Evolutionary conservation across 2,113 vertebrate species (phyloP).

Genomic region (Spilogale gracilis): DNA sequence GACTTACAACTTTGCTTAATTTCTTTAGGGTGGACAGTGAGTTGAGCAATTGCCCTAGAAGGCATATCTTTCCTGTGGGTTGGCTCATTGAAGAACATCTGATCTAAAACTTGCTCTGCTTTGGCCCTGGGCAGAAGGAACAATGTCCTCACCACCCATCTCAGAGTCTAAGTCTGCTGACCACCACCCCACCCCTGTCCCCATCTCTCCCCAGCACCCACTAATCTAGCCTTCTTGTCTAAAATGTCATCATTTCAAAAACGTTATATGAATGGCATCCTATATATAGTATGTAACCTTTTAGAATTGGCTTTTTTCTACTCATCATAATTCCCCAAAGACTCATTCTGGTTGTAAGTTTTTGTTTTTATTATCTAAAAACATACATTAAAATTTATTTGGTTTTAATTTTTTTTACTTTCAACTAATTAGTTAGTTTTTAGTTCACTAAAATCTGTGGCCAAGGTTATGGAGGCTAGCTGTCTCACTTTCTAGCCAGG

Average conservation of each 20-base stretch:
- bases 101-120: not conserved
- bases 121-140: not conserved
- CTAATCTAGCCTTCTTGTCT: not conserved
- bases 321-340: not conserved
- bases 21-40: not conserved
- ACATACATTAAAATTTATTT: not conserved
- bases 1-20: not conserved
- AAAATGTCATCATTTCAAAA: not conserved
- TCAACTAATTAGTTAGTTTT: not conserved
- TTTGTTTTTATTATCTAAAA: slow-evolving; percentile 31
- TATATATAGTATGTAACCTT: not conserved
- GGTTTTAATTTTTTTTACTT: not conserved
- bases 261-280: not conserved
- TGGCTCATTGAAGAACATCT: not conserved
- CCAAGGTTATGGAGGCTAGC: not conserved
- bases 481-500: not conserved
- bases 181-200: accelerated
- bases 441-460: not conserved
- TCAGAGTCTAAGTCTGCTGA: not conserved
- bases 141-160: not conserved
- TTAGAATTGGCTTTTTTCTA: not conserved
- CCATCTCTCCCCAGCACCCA: not conserved
- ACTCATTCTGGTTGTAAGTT: not conserved
- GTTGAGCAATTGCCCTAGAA: not conserved
- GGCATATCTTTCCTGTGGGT: not conserved